These are phyloP conservation scores for Microctonus brassicae DNA, from an alignment of 2,888 invertebrate species.

Conservation along the genomic window DNA sequence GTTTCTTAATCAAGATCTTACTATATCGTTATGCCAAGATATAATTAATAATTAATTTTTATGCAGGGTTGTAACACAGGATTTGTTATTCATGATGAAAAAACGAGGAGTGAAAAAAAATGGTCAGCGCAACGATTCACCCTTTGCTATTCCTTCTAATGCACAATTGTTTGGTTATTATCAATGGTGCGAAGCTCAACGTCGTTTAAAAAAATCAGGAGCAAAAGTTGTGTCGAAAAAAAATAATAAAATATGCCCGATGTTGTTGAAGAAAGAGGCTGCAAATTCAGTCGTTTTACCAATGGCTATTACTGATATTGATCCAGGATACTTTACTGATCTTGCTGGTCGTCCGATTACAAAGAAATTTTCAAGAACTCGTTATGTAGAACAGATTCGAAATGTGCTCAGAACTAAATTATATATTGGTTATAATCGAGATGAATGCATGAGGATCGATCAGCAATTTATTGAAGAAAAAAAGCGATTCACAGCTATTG, in stretches of 20 bases:
- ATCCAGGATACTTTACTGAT: constrained; percentile 77
- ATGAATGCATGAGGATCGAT: constrained; percentile 72
- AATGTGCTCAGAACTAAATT: constrained; percentile 72
- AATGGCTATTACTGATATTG: constrained; percentile 76
- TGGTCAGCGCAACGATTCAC: not conserved
- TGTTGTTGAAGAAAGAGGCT: not conserved
- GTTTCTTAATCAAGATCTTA: not conserved
- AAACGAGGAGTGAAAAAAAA: not conserved
- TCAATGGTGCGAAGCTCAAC: constrained; percentile 24
- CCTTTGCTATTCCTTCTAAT: constrained; percentile 21
- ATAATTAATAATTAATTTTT: too few species aligned
- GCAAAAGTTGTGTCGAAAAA: not conserved
- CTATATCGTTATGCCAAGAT: too few species aligned
- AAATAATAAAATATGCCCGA: not conserved
- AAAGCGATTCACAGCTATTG: constrained; percentile 70
- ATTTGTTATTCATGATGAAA: not conserved
- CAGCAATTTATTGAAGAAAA: constrained; percentile 73
- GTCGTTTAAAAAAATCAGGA: not conserved
- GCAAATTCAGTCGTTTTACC: constrained; percentile 52
- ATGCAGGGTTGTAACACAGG: not conserved
- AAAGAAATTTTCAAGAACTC: constrained; percentile 73
- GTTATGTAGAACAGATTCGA: constrained; percentile 73
- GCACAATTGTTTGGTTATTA: constrained; percentile 22
- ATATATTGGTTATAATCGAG: constrained; percentile 71
- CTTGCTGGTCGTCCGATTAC: constrained; percentile 74